These are phyloP conservation scores for Lutjanus argentimaculatus DNA, from an alignment of 2,797 vertebrate genomes.

Conservation along the genomic window DNA sequence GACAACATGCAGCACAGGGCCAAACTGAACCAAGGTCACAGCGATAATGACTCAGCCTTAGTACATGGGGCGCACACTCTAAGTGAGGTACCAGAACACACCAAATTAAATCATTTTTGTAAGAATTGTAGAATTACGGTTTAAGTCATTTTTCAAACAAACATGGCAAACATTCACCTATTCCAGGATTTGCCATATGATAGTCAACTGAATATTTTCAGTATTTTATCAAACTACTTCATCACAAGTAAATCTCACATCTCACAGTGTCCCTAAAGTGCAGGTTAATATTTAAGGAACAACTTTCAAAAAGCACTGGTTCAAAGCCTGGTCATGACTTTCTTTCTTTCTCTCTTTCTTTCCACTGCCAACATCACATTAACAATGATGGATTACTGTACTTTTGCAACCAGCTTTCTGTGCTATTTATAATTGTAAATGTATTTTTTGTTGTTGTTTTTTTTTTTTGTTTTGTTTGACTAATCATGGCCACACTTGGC, in stretches of 20 bases:
- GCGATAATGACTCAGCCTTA: no score
- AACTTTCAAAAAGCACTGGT: neutral
- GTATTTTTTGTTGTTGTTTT: no score
- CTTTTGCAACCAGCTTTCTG: neutral
- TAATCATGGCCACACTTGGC: no score
- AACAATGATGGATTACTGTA: slow-evolving; percentile 9
- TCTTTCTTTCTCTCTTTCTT: neutral
- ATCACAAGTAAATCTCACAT: neutral
- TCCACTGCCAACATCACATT: neutral
- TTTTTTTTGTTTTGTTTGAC: neutral
- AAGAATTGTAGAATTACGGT: neutral
- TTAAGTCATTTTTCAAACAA: neutral
- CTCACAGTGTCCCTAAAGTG: neutral
- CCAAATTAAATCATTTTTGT: no score
- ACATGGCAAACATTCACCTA: neutral
- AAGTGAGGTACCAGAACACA: no score
- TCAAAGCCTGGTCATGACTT: neutral
- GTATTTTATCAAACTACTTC: no score
- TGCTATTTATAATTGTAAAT: neutral
- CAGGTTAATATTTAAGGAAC: neutral
- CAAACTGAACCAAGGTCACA: no score
- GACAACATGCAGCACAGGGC: no score
- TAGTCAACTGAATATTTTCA: no score
- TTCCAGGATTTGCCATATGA: neutral
- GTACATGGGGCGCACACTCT: no score